Conservation (phyloP, 2,888 invertebrate species). For the Chalcis sispes region DNA sequence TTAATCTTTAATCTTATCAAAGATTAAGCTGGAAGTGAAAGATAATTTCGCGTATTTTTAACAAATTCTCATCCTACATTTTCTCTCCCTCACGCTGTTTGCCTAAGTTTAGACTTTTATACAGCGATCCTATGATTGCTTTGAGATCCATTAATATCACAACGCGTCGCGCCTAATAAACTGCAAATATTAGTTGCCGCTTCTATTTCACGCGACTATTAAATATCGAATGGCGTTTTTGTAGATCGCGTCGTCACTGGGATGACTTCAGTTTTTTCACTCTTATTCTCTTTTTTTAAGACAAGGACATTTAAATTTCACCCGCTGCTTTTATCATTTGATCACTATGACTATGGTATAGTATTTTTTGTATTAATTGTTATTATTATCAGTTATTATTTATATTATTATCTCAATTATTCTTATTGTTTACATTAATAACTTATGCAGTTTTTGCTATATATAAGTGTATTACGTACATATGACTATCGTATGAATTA, state of each 20-base stretch:
- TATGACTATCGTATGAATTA: constrained; percentile 61
- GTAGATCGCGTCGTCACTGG: constrained; percentile 35
- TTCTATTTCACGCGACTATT: constrained; percentile 38
- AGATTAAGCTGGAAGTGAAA: constrained; percentile 25
- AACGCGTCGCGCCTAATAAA: constrained; percentile 51
- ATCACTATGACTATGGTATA: constrained; percentile 36
- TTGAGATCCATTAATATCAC: constrained; percentile 60
- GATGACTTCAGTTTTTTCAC: constrained; percentile 23
- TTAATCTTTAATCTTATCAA: not conserved
- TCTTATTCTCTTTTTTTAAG: constrained; percentile 18
- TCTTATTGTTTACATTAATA: constrained; percentile 52
- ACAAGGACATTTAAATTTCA: constrained; percentile 32
- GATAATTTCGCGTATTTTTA: constrained; percentile 28
- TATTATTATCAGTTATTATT: constrained; percentile 46
- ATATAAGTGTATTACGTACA: constrained; percentile 62
- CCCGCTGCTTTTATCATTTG: constrained; percentile 26
- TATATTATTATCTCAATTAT: constrained; percentile 52
- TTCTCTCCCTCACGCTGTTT: constrained; percentile 30
- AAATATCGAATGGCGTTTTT: constrained; percentile 43
- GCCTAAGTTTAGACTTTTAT: constrained; percentile 42
- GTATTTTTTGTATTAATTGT: constrained; percentile 38
- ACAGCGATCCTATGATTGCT: constrained; percentile 56
- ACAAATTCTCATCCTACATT: constrained; percentile 12
- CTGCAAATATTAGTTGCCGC: constrained; percentile 43
- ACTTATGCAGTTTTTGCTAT: constrained; percentile 51